Evolutionary conservation across 35 echinoderm and acorn worm species (phyloP).

Genomic region (Apostichopus japonicus): DNA sequence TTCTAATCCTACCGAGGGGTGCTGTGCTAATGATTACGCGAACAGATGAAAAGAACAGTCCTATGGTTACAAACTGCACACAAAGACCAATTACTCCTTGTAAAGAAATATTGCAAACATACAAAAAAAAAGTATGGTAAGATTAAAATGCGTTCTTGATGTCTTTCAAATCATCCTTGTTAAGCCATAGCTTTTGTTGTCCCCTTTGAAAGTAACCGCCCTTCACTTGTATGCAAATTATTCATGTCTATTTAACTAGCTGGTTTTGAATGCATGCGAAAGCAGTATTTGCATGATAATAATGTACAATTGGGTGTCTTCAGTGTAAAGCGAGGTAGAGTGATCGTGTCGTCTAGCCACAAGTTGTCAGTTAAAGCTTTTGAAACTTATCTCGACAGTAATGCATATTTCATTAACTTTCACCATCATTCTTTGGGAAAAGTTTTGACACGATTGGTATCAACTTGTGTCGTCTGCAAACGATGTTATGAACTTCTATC

Average conservation of each 20-base stretch:
- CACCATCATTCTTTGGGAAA: neutral
- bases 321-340: neutral
- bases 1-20: neutral
- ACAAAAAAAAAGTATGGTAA: too few relatives aligned
- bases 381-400: neutral
- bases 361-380: neutral
- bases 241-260: constrained; percentile 22
- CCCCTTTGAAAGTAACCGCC: neutral
- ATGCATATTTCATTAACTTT: neutral
- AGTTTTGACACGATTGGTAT: constrained; percentile 14
- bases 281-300: constrained; percentile 44
- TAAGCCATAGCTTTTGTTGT: neutral
- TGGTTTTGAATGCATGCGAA: constrained; percentile 43
- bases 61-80: too few relatives aligned
- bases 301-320: constrained; percentile 15
- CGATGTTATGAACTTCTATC: neutral
- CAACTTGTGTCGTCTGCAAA: constrained; percentile 12
- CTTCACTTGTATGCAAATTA: constrained; percentile 41
- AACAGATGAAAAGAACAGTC: too few relatives aligned
- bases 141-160: too few relatives aligned
- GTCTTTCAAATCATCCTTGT: too few relatives aligned
- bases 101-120: too few relatives aligned
- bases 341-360: neutral
- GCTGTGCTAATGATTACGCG: neutral
- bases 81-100: too few relatives aligned